Evolutionary conservation across 2,888 invertebrate genomes (phyloP), one percentile per base, ranked within the genome.

Genomic region (Ophion ellenae): DNA sequence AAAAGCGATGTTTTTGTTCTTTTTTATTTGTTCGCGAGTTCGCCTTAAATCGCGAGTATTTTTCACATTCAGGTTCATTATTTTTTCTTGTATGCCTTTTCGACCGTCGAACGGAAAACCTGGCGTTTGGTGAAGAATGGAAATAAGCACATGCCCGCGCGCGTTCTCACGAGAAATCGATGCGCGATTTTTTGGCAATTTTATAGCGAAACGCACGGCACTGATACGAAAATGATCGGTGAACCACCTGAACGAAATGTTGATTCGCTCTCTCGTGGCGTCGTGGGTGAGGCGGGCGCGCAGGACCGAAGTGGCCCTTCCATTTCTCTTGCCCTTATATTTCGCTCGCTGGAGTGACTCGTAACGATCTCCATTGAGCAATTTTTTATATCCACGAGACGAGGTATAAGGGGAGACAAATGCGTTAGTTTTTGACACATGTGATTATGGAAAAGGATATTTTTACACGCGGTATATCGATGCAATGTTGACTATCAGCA

Each of bases 151-250:
- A 36, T n/a, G 1, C 36, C 14, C n/a, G 4, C 45, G 5, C 11
- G 14, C 9, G 57, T 73, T 28, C 57, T 66, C 40, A 59, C 32
- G 64, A n/a, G 71, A 45, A 69, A 83, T 81, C 67, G 84, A 75
- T 86, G 24, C 45, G 73, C 66, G 28, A 79, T 78, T 86, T 83
- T 83, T 86, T 84, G 70, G 81, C 80, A 63, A 82, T 85, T 81
- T 85, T 78, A 57, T 64, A 70, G 64, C 47, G 66, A 45, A 71
- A 78, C 76, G 20, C 78, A 71, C 70, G 57, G 45, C 77, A 78
- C 66, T 89, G 79, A 88, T 87, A 87, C 85, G 88, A 86, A 90
- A 90, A 89, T 84, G 85, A 83, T 80, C 80, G 82, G 74, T 76
- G 85, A 77, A 79, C 89, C 90, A 86, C 83, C 88, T 89, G 89